Base-by-base conservation (phyloP, 2,888 invertebrate species). In the Flabesymbios commensalis region DNA sequence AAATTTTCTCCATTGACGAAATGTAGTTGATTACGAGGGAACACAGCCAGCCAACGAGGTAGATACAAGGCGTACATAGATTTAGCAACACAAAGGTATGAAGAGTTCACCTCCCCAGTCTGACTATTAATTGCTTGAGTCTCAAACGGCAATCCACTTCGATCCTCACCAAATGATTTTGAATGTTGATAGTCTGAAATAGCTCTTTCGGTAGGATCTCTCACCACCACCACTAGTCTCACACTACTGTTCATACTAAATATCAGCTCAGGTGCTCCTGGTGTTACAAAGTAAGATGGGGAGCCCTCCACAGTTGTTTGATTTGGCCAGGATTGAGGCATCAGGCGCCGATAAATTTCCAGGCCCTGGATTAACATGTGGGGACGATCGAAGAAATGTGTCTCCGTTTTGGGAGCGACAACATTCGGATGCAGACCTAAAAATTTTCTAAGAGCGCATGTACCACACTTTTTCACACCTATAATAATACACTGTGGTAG, bases 141-240 rank as follows among this genome's bases (percentile, higher is more conserved):
- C 29, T 26, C 49, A 32, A 49, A 49, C 14, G 49, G 5, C 14
- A 32, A 14, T 28, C 31, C 26, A 7, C 29, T 29, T 14, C 49
- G 49, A 14, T 31, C 22, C 31, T 17, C 14, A 10, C 22, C 29
- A 14, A 29, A 14, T 28, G 90, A 91, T 67, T 91, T 88, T 72
- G 95, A 86, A 83, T 96, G 96, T 22, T 95, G 92, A 85, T 95
- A 97, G 86, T 98, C 98, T n/a, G 96, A 97, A 76, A 99, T 92
- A 56, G 95, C 93, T 59, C 98, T 87, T 22, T 93, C 93, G 58
- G 96, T 94, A 2, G 98, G 98, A 82, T 98, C 94, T 17, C 98
- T 88, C 26, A 99, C 93, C 76, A 98, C 94, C 72, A 98, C 86
- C 67, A 98, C 87, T 61, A 99, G 86, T 74, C 94, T 76, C 33